Evolutionary conservation across 2,797 vertebrate genomes (phyloP), one percentile per base, ranked within the genome.

Genomic region (Tadarida brasiliensis): DNA sequence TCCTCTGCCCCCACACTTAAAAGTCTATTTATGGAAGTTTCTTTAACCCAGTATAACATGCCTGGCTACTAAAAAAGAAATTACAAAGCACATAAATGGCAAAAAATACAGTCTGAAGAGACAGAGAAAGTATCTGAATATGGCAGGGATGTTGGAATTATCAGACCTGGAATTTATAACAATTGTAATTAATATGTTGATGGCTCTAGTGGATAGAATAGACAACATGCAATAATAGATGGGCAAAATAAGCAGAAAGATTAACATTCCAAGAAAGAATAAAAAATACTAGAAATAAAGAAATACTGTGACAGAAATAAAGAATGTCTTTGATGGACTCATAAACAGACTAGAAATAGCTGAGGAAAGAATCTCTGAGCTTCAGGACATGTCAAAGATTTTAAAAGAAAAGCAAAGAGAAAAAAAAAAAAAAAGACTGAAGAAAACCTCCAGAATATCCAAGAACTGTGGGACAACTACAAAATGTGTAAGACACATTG

Each of bases 351-450:
- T 84, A 12, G 11, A 83, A 11, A 70, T 7, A 30, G 17, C n/a
- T 22, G n/a, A 90, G 39, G 63, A 56, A 82, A 59, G 4, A 73
- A n/a, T 88, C 14, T 67, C 11, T 70, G 54, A 85, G 73, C 33
- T 89, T 86, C 30, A 77, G 3, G 2, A 54, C 28, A 76, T 39
- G 39, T 76, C 11, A 44, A 59, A 49, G 5, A 51, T 92, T 95
- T n/a, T 26, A 91, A 81, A 92, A 89, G 24, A 83, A 93, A 93
- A 59, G 6, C 11, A 54, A 82, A 83, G 39, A n/a, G 17, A 28
- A 26, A 92, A 22, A 47, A 35, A 24, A 67, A 83, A 56, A 54
- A 54, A 33, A 33, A 17, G 3, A 51, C 65, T 19, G 16, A 15
- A 20, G 1, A 11, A 8, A 65, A 61, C 39, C 39, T 7, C 39